Evolutionary conservation across 1,140 invertebrate genomes (phyloP).

Genomic region (Agrilus planipennis): DNA sequence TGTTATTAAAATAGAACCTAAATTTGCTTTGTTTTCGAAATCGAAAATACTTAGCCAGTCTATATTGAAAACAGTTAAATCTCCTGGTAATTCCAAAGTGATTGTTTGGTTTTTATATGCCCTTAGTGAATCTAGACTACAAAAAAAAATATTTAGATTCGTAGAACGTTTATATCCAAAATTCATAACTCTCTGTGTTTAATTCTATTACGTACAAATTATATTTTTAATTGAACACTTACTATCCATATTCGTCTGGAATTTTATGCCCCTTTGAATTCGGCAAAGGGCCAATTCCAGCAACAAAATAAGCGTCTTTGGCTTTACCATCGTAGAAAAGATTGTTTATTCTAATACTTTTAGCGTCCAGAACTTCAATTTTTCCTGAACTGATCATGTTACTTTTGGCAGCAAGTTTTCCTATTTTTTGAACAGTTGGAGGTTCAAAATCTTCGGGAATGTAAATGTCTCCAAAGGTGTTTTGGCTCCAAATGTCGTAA

Average conservation of each 20-base stretch:
- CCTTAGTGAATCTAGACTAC: constrained; percentile 57
- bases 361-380: constrained; percentile 68
- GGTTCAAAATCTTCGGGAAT: constrained; percentile 86
- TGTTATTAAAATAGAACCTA: constrained; percentile 67
- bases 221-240: constrained; percentile 38
- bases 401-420: constrained; percentile 53
- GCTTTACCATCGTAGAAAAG: constrained; percentile 68
- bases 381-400: constrained; percentile 60
- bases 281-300: constrained; percentile 77
- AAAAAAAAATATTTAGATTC: constrained; percentile 13
- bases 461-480: constrained; percentile 81
- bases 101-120: constrained; percentile 65
- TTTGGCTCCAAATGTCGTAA: constrained; percentile 75
- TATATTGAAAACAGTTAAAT: constrained; percentile 69
- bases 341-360: constrained; percentile 63
- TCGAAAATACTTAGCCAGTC: constrained; percentile 80
- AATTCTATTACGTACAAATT: no score
- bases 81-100: constrained; percentile 65
- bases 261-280: constrained; percentile 61
- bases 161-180: not conserved
- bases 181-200: no score
- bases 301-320: constrained; percentile 73
- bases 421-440: constrained; percentile 60
- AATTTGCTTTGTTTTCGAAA: constrained; percentile 54
- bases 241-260: constrained; percentile 89